Evolutionary conservation across 2,113 vertebrate species (phyloP), one percentile per base, ranked within the genome.

Genomic region (Taurulus bubalis): DNA sequence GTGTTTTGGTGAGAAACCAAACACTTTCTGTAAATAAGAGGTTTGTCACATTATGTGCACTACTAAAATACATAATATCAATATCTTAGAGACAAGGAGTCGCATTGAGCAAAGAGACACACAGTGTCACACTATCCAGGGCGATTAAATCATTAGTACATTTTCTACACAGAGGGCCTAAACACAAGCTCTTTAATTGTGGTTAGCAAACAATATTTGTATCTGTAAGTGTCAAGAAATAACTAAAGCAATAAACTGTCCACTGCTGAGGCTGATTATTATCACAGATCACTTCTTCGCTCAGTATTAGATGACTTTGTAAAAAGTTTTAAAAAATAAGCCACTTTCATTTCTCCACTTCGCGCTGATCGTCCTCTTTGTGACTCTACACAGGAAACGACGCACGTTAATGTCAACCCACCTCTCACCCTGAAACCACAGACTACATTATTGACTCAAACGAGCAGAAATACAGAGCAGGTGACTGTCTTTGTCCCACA

Each of bases 371-470:
- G 0, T 24, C 3, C 10, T 36, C 20, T 8, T 55, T 53, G n/a
- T 26, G 36, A 65, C 32, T 26, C 24, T 11, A 56, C 2, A 74
- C 73, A 77, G 83, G 88, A 91, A 86, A n/a, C 68, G 38, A 62
- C 20, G 40, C 10, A 0, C 2, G 1, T 40, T 15, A 16, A 15
- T 24, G 64, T 42, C 28, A 71, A 11, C 30, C 62, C 68, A 4
- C 12, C 42, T 0, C 20, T 4, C 42, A 30, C 40, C 5, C 16
- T 5, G 4, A 69, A 63, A 64, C 55, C 49, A 2, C 76, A 79
- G 5, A n/a, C 4, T 3, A n/a, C n/a, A n/a, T n/a, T n/a, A 0
- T 7, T 20, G 56, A 76, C 16, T 73, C 11, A 42, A 28, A 15
- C 8, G 42, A 60, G 60, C 32, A 68, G n/a, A 69, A 34, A 34